These are phyloP conservation scores for Thunnus thynnus DNA, from an alignment of 2,113 vertebrate species.

Conservation along the genomic window DNA sequence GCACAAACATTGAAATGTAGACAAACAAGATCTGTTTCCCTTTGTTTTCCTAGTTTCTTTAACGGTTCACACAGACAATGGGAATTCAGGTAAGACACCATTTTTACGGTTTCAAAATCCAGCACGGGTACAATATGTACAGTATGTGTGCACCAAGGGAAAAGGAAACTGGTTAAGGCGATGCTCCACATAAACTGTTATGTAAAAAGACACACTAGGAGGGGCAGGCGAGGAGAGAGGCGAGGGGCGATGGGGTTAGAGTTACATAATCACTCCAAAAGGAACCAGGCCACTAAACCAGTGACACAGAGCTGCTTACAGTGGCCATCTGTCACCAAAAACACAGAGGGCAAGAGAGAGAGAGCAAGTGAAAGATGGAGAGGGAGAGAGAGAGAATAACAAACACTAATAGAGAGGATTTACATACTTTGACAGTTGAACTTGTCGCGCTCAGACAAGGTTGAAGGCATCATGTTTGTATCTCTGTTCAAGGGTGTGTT, in stretches of 20 bases:
- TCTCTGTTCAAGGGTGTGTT: background rate
- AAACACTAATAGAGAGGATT: conserved; percentile 8
- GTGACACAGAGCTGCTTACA: conserved; percentile 71
- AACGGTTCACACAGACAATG: conserved; percentile 7
- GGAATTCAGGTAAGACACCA: conserved; percentile 4
- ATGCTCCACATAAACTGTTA: conserved; percentile 57
- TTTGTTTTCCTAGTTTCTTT: conserved; percentile 14
- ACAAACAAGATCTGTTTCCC: background rate
- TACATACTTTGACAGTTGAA: conserved; percentile 7
- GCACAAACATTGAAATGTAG: background rate
- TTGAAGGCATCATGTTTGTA: background rate
- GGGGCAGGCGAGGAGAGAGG: conserved; percentile 35
- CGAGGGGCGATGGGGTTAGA: conserved; percentile 51
- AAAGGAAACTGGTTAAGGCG: conserved; percentile 25
- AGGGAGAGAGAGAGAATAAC: conserved; percentile 20
- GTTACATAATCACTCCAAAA: conserved; percentile 77
- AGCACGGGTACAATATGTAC: background rate
- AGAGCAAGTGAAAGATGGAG: conserved; percentile 18
- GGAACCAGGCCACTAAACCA: conserved; percentile 78
- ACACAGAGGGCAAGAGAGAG: conserved; percentile 33
- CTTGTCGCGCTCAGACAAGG: conserved; percentile 6
- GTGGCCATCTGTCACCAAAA: conserved; percentile 73
- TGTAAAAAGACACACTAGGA: conserved; percentile 64
- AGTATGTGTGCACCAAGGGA: background rate
- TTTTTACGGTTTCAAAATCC: background rate